Evolutionary conservation across 2,888 invertebrate species (phyloP), one percentile per base, ranked within the genome.

Genomic region (Celastrina argiolus): DNA sequence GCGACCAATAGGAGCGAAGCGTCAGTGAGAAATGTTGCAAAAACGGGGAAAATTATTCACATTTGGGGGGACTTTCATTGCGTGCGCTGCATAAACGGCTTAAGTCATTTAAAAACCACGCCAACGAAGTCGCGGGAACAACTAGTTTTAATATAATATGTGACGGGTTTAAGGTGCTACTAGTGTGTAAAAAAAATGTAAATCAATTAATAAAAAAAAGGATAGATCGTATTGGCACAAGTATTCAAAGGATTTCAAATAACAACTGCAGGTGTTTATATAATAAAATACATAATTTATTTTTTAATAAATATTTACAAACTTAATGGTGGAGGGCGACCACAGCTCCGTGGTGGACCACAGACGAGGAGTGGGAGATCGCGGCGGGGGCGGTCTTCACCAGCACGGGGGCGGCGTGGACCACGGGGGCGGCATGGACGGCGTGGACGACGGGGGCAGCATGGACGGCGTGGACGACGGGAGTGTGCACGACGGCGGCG

Each of bases 321-420:
- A 51, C 22, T 51, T 26, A 51, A 68, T 70, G 70, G 69, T 76
- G 90, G 70, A 88, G 81, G 56, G 87, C 84, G 68, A 89, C 74
- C 14, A 87, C 68, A 39, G 85, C 72, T 31, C 84, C 75, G 67
- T 87, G 85, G 63, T 84, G 84, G 65, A 86, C 84, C 14, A 89
- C 82, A 0, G 91, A 86, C 0, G 91, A 86, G 80, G 85, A 86
- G 78, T 90, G 87, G 4, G 85, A 79, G 61, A 84, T 74, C 42
- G 82, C 87, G 0, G 78, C 72, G 2, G 87, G 84, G 56, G 90
- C 90, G 67, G 92, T 91, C 81, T 85, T 82, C 36, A 87, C 75
- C 14, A 86, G 74, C 2, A 86, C 72, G 14, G 88, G 85, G 59
- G 83, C 75, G n/a, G 78, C 74, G 69, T 78, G 82, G 2, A 56